These are phyloP conservation scores for Peromyscus aztecus DNA, from an alignment of 2,797 vertebrate genomes.

Conservation along the genomic window DNA sequence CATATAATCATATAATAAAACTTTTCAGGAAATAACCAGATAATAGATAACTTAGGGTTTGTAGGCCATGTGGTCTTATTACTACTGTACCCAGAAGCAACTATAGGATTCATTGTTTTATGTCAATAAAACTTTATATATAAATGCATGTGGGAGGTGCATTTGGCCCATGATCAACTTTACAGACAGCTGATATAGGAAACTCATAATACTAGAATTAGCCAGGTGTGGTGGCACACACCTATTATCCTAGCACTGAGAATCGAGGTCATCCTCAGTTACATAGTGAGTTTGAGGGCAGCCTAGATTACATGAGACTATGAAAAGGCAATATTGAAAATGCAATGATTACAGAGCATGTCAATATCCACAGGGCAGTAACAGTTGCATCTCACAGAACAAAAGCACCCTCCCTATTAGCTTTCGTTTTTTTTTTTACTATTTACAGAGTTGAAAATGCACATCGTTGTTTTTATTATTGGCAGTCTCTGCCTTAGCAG, in stretches of 20 bases:
- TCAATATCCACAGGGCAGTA: neutral
- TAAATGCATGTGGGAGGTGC: neutral
- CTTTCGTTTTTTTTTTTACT: neutral
- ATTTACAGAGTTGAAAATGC: neutral
- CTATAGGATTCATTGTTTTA: neutral
- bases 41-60: neutral
- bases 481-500: neutral
- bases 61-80: neutral
- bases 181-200: neutral
- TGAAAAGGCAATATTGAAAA: neutral
- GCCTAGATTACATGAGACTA: neutral
- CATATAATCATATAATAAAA: neutral
- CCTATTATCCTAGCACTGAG: neutral
- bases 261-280: neutral
- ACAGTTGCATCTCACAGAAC: neutral
- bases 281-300: neutral
- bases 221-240: neutral
- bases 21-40: neutral
- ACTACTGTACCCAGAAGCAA: neutral
- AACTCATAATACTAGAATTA: neutral
- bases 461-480: neutral
- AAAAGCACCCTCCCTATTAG: neutral
- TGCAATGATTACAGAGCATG: neutral
- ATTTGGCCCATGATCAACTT: neutral
- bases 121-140: slow-evolving; percentile 1